Base-by-base conservation (phyloP, 2,113 vertebrate species). In the Seriola quinqueradiata region DNA sequence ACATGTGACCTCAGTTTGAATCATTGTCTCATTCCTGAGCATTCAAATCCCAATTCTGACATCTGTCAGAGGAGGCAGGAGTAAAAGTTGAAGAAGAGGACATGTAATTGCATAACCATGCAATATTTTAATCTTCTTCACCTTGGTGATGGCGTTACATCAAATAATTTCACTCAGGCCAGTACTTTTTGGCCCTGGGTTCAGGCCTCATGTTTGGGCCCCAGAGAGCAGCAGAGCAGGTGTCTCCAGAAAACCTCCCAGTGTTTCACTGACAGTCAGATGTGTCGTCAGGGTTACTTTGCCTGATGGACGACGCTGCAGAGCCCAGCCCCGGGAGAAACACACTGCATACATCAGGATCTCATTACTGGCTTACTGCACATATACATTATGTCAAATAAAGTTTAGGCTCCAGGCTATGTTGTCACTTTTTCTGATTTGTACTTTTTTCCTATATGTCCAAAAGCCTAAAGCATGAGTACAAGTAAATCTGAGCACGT, bases 381-480 rank as follows among this genome's bases (percentile, higher is more conserved):
- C 42, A 82, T 85, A 87, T 66, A 83, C 77, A 85, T 58, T 52
- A 40, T 85, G 87, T 92, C 90, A 89, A 71, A 82, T 83, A 58
- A 81, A 80, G 70, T 78, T 85, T 77, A 67, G 54, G 36, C 81
- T 44, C 36, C 52, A 16, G 52, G 81, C 75, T 50, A 61, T 87
- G 85, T 68, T 84, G 91, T 92, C 87, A 90, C 67, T 84, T 86
- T 90, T 82, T 92, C 86, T 86, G 67, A 86, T 73, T 81, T 86
- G 52, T 42, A 64, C 55, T 87, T 90, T 87, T 90, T 84, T 79
- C 79, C 76, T 75, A 65, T 50, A 81, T 46, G 68, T 79, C 77
- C 23, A 38, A 75, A 5, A 61, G 71, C 44, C 61, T 44, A 57
- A 23, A 61, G 76, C 67, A 77, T 81, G 44, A 52, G 68, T 74